Evolutionary conservation across 2,888 invertebrate genomes (phyloP).

Genomic region (Archaeoteleia sp.): DNA sequence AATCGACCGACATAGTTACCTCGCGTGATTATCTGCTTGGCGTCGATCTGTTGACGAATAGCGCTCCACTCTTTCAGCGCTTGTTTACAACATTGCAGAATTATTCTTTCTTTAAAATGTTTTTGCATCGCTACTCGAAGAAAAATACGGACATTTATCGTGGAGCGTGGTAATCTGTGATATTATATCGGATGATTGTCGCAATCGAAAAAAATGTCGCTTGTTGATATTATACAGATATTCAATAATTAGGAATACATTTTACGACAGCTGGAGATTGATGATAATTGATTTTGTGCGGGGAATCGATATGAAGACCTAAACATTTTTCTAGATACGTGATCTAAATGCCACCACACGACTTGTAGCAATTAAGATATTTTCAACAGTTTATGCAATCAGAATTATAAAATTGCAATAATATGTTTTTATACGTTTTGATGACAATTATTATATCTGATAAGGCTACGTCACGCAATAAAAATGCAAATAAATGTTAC

Average conservation of each 20-base stretch:
- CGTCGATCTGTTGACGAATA: constrained; percentile 32
- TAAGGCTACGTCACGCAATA: too few relatives aligned
- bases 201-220: constrained; percentile 7
- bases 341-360: constrained; percentile 11
- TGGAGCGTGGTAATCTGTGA: neutral
- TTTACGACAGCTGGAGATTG: constrained; percentile 20
- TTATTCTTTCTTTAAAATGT: constrained; percentile 17
- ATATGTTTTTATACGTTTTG: constrained; percentile 2
- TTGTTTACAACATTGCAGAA: constrained; percentile 32
- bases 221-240: neutral
- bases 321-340: constrained; percentile 12
- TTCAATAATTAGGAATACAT: constrained; percentile 25
- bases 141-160: constrained; percentile 10
- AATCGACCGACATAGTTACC: constrained; percentile 48
- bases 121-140: constrained; percentile 5
- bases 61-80: constrained; percentile 11
- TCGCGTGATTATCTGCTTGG: constrained; percentile 28
- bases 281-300: constrained; percentile 23
- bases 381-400: constrained; percentile 12
- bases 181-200: constrained; percentile 6
- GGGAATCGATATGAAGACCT: constrained; percentile 7
- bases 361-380: constrained; percentile 15
- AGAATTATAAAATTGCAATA: constrained; percentile 14
- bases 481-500: too few relatives aligned
- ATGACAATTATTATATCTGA: constrained; percentile 11